Evolutionary conservation across 2,797 vertebrate genomes (phyloP).

Genomic region (Peromyscus aztecus): DNA sequence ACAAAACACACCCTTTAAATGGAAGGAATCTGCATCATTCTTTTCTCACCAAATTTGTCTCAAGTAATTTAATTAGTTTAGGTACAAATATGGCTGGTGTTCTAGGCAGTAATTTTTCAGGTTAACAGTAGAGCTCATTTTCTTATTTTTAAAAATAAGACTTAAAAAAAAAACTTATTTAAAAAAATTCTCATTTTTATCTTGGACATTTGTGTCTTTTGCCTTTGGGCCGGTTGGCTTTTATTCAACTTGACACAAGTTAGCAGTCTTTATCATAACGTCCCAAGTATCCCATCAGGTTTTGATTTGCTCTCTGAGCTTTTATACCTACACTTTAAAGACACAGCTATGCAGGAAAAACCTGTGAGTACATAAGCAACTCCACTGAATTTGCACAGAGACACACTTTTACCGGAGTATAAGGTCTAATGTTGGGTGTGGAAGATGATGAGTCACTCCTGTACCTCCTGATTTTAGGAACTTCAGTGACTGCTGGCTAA

Average conservation of each 20-base stretch:
- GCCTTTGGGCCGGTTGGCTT: not conserved
- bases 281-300: not conserved
- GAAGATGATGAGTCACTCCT: not conserved
- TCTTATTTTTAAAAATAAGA: not conserved
- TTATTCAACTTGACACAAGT: not conserved
- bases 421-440: slow-evolving; percentile 11
- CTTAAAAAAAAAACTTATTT: not conserved
- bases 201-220: not conserved
- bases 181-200: not conserved
- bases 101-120: not conserved
- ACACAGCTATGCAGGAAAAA: not conserved
- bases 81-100: not conserved
- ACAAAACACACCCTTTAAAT: not conserved
- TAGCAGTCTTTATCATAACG: not conserved
- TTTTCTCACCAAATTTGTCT: not conserved
- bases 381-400: not conserved
- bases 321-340: slow-evolving; percentile 17
- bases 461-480: not conserved
- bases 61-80: not conserved
- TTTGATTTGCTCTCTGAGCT: not conserved
- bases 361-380: not conserved
- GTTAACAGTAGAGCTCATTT: not conserved
- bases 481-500: not conserved
- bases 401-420: not conserved
- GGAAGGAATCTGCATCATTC: not conserved